Evolutionary conservation across 2,888 invertebrate genomes (phyloP).

Genomic region (Netelia fuscicornis): DNA sequence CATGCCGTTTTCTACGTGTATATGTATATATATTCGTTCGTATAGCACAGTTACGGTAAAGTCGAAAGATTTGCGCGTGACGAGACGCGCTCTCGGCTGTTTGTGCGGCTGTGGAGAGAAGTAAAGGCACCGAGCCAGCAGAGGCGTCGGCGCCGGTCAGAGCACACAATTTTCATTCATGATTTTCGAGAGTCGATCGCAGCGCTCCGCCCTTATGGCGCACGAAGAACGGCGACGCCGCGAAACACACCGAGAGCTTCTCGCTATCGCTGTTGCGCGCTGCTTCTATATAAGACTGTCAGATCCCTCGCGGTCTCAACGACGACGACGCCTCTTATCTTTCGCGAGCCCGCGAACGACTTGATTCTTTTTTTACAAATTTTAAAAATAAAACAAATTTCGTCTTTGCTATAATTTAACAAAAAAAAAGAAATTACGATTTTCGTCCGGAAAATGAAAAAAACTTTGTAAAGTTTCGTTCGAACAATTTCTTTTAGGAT

Average conservation of each 20-base stretch:
- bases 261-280: constrained; percentile 25
- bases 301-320: constrained; percentile 45
- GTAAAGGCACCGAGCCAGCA: constrained; percentile 49
- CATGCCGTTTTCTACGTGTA: background rate
- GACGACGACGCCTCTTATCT: constrained; percentile 5
- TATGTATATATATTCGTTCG: background rate
- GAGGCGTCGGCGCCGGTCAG: constrained; percentile 55
- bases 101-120: constrained; percentile 36
- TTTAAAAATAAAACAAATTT: too few relatives aligned
- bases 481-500: background rate
- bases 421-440: too few relatives aligned
- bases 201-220: constrained; percentile 72
- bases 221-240: constrained; percentile 53
- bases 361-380: background rate
- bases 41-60: constrained; percentile 49
- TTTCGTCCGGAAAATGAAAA: background rate
- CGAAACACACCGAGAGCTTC: constrained; percentile 43
- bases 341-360: background rate
- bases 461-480: background rate
- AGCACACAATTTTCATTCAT: constrained; percentile 79
- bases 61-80: constrained; percentile 63
- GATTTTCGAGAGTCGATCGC: constrained; percentile 76
- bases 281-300: constrained; percentile 2
- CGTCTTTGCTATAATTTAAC: too few relatives aligned
- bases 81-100: constrained; percentile 54